A percentile compares a stretch with the other conserved stretches of the same genome.
Evolutionary conservation across 2,888 invertebrate species (phyloP).

Genomic region (Hirtodrosophila histrioides): DNA sequence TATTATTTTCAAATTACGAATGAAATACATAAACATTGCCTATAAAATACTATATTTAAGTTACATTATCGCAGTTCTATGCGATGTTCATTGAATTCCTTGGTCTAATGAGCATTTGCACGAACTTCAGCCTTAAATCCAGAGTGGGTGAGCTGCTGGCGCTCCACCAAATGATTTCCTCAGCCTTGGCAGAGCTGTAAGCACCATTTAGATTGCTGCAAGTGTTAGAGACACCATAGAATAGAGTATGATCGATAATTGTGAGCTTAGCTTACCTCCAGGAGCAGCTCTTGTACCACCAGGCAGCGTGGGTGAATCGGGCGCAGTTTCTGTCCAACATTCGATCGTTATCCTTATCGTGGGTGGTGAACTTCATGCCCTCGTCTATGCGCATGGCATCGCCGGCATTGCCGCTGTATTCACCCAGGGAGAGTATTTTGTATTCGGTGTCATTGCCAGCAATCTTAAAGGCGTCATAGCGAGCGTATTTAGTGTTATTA

Average conservation of each 20-base stretch:
- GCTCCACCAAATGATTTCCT: slow-evolving; percentile 11
- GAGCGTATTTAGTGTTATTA: neutral
- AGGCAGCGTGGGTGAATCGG: neutral
- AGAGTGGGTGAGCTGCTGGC: no score
- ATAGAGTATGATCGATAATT: neutral
- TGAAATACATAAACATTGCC: no score
- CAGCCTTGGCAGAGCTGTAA: neutral
- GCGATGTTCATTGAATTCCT: neutral
- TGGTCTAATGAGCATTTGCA: slow-evolving; percentile 14
- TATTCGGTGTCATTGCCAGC: slow-evolving; percentile 3
- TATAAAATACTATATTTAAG: no score
- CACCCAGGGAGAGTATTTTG: slow-evolving; percentile 3
- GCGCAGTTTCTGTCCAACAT: slow-evolving; percentile 9
- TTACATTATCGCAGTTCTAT: no score
- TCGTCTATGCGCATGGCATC: slow-evolving; percentile 14
- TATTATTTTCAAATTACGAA: no score
- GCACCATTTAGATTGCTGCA: slow-evolving; percentile 18
- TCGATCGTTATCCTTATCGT: slow-evolving; percentile 11
- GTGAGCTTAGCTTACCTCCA: neutral
- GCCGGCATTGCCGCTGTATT: neutral
- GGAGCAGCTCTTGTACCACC: slow-evolving; percentile 24
- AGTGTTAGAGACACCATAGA: neutral
- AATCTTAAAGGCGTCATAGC: slow-evolving; percentile 11
- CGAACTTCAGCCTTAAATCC: neutral
- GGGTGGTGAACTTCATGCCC: slow-evolving; percentile 6